Evolutionary conservation across 2,888 invertebrate genomes (phyloP), one percentile per base, ranked within the genome.

Genomic region (Caenorhabditis sulstoni): DNA sequence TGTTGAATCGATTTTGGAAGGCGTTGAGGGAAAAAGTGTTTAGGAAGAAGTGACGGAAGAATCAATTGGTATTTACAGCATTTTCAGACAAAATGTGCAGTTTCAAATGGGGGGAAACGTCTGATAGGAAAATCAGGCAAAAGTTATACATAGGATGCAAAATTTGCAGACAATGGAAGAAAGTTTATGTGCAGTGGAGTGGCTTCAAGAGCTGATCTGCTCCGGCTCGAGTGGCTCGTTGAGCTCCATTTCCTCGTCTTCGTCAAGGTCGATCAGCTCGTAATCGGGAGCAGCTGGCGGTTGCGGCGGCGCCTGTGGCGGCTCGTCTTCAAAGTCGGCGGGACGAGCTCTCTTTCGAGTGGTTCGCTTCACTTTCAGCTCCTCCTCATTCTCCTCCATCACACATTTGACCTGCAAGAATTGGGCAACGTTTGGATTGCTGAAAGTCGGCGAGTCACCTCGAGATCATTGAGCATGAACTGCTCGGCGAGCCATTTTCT

Each of bases 401-500:
- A 37, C 12, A 23, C 71, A 71, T 50, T 64, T 62, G 20, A 71
- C 57, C 71, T 71, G 49, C 12, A 68, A 45, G 3, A 23, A 16
- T 4, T 14, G n/a, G 35, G 23, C 16, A 29, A 41, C 14, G 22
- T 1, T 49, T 29, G 8, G 29, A 16, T 35, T 41, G n/a, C 45
- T n/a, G n/a, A n/a, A 47, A 50, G 49, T 37, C 8, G 23, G 3
- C 14, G n/a, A 12, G 23, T 22, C 11, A 71, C 71, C 71, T 71
- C 49, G 20, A 71, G 49, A 44, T 71, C 49, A 0, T 47, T 53
- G 16, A 71, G 18, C 71, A 64, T 62, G 14, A 62, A 71, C 55
- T 71, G 37, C 16, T 71, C 62, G 5, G 71, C 71, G 18, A 71
- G 44, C 71, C 71, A 71, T 37, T 64, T 39, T 18, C 62, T 55